Conservation (phyloP, 1,140 invertebrate species). For the Drosophila kikkawai region DNA sequence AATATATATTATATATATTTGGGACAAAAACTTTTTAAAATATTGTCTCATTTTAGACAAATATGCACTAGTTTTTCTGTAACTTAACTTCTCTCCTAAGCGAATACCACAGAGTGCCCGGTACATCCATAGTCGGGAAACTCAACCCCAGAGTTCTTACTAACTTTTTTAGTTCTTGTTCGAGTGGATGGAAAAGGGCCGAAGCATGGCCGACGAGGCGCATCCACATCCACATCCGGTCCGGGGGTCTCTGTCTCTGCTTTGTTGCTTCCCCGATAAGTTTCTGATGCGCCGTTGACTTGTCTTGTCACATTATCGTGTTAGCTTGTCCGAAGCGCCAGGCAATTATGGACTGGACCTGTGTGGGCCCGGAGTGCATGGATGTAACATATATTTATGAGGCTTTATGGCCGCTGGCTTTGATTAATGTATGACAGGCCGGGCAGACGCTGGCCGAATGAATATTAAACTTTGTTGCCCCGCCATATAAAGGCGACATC, state of each 20-base stretch:
- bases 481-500: constrained; percentile 71
- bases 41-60: not conserved
- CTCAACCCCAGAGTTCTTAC: not conserved
- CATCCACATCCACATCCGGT: constrained; percentile 56
- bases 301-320: constrained; percentile 79
- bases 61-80: not conserved
- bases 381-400: constrained; percentile 59
- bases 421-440: constrained; percentile 72
- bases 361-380: constrained; percentile 48
- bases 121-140: not conserved
- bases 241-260: constrained; percentile 34
- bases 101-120: not conserved
- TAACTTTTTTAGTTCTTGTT: not conserved
- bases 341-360: constrained; percentile 66
- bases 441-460: constrained; percentile 44
- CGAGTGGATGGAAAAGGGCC: not conserved
- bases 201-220: constrained; percentile 25
- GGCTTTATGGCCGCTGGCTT: constrained; percentile 57
- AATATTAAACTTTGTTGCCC: constrained; percentile 67
- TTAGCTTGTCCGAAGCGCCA: constrained; percentile 76
- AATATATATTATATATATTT: too few relatives aligned
- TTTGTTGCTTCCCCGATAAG: constrained; percentile 55
- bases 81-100: too few relatives aligned
- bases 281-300: constrained; percentile 71
- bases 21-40: too few relatives aligned